Base-by-base conservation (phyloP, 1,140 invertebrate species). In the Drosophila jambulina region DNA sequence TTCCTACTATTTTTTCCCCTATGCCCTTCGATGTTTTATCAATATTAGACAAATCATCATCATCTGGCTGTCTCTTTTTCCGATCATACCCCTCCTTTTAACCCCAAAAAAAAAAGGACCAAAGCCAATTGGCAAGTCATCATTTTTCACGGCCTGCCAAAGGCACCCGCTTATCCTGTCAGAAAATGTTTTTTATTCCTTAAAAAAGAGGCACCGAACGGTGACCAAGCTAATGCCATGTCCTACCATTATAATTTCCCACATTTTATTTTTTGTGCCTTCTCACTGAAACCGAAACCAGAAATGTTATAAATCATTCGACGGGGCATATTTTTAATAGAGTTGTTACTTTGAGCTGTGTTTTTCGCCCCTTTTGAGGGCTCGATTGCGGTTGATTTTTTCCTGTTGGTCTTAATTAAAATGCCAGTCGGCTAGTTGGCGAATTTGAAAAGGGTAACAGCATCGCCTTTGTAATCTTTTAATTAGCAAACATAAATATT, bases 291-390 rank as follows among this genome's bases (percentile, higher is more conserved):
- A 68, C 34, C 21, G 32, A 80, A 79, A 45, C 60, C 62, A 54
- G 19, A 75, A 84, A 78, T 64, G 68, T 75, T 85, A 90, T 88
- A 85, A 88, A 88, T 88, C 85, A 88, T 88, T 78, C 46, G 78
- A 25, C 17, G 49, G 72, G 71, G 65, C 81, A 88, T 82, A 90
- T 90, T 88, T 84, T 88, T 90, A 90, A 88, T 88, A 90, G 85
- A 88, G 78, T 76, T 88, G 81, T 90, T 72, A 71, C 67, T 74
- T 25, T 65, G 49, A 80, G 58, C 78, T 80, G 7, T 80, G 12
- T 2, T 46, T 25, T 34, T 29, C 8, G 17, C 15, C 13, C 42
- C 17, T 43, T 79, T 61, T 61, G 12, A 9, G 40, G 53, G 53
- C 42, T 62, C 53, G 60, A 63, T 76, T 71, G 72, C 17, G 78